Percentiles rank a stretch among this genome's conserved stretches.
These are phyloP conservation scores for Patella caerulea DNA, from an alignment of 2,888 invertebrate species.

Conservation along the genomic window DNA sequence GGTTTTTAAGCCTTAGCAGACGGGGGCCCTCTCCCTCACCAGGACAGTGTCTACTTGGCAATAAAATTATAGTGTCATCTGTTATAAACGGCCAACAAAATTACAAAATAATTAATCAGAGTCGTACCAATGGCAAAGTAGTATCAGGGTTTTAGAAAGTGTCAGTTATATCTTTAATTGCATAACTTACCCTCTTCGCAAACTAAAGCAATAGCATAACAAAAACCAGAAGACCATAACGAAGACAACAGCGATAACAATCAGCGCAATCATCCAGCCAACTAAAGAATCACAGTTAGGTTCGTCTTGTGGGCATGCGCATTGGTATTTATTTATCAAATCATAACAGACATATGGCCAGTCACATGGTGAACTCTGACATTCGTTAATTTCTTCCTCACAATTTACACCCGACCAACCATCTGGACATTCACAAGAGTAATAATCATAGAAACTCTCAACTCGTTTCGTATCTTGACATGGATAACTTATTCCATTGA, in stretches of 20 bases:
- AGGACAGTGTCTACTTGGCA: no score
- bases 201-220: slow-evolving; percentile 11
- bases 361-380: not conserved
- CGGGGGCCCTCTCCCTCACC: no score
- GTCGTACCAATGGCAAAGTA: no score
- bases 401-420: slow-evolving; percentile 25
- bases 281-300: slow-evolving; percentile 31
- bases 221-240: not conserved
- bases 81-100: no score
- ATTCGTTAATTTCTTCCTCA: slow-evolving; percentile 28
- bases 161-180: no score
- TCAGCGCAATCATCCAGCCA: slow-evolving; percentile 33
- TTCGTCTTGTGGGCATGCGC: slow-evolving; percentile 28
- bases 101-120: no score
- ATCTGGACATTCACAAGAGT: slow-evolving; percentile 23
- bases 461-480: slow-evolving; percentile 25
- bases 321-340: slow-evolving; percentile 24
- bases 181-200: slow-evolving; percentile 15
- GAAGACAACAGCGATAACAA: slow-evolving; percentile 19
- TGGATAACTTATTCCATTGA: not conserved
- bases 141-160: no score
- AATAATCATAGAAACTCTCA: slow-evolving; percentile 22
- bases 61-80: no score
- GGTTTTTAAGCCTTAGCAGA: no score
- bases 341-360: slow-evolving; percentile 32